phyloP scores from a whole-genome alignment of 2,888 invertebrate genomes.

The Ennomos quercinarius region DNA sequence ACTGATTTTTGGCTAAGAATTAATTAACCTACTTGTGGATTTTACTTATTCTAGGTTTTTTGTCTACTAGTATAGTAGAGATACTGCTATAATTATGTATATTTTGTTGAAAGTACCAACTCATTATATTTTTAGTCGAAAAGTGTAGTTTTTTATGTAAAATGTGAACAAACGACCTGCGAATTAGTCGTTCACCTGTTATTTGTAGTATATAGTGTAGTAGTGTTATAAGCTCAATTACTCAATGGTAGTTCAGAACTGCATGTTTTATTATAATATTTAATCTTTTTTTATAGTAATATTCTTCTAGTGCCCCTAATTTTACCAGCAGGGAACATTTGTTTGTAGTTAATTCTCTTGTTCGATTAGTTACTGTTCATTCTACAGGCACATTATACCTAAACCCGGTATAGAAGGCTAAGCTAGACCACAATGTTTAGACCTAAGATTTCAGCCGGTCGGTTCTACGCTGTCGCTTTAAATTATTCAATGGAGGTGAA shows the following conservation, averaged over 20 bases:
- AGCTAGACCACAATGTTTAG: slow-evolving; percentile 68
- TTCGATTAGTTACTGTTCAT: slow-evolving; percentile 62
- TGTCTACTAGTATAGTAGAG: too few relatives aligned
- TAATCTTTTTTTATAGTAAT: too few relatives aligned
- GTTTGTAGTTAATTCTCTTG: slow-evolving; percentile 55
- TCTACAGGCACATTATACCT: slow-evolving; percentile 64
- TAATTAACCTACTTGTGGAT: slow-evolving; percentile 82
- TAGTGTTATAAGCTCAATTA: not conserved
- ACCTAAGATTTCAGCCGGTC: slow-evolving; percentile 58
- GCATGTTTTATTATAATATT: too few relatives aligned
- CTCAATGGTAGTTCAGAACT: slow-evolving; percentile 6
- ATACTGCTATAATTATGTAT: too few relatives aligned
- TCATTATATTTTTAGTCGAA: slow-evolving; percentile 62
- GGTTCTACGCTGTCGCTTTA: slow-evolving; percentile 62
- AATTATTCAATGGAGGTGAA: slow-evolving; percentile 65
- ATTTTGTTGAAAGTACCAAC: slow-evolving; percentile 36
- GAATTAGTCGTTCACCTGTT: not conserved
- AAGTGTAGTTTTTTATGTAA: slow-evolving; percentile 47
- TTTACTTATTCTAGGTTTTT: slow-evolving; percentile 57
- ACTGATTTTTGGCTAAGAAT: slow-evolving; percentile 75
- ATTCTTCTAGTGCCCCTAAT: slow-evolving; percentile 15
- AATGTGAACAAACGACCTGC: slow-evolving; percentile 51
- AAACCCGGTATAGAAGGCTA: slow-evolving; percentile 70
- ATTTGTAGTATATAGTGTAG: not conserved
- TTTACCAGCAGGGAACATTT: slow-evolving; percentile 42